Percentiles rank a stretch among this genome's conserved stretches.
These are phyloP conservation scores for Barbus barbus DNA, from an alignment of 2,113 vertebrate species.

Conservation along the genomic window DNA sequence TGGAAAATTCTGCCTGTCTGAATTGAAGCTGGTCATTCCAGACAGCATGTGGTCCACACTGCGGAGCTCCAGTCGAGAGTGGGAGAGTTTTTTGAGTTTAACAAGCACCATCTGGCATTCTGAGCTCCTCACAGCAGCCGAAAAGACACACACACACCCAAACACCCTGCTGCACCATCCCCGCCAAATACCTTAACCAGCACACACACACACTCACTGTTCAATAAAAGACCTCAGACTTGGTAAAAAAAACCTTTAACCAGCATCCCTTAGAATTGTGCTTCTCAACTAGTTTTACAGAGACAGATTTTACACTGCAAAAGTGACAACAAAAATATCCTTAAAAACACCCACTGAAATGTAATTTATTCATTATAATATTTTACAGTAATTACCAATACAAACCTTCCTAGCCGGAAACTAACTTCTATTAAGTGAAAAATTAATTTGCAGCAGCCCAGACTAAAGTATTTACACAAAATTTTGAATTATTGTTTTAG, in stretches of 20 bases:
- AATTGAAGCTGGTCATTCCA: conserved; percentile 39
- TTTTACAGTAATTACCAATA: not conserved
- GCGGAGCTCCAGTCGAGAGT: conserved; percentile 34
- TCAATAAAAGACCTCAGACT: conserved; percentile 21
- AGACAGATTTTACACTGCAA: not conserved
- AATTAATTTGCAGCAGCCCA: too few species aligned
- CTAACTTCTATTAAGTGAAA: not conserved
- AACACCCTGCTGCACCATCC: conserved; percentile 12
- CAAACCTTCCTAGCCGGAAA: not conserved
- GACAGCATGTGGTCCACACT: conserved; percentile 37
- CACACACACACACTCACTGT: not conserved
- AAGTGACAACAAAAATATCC: not conserved
- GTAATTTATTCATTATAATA: not conserved
- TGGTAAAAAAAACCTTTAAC: conserved; percentile 13
- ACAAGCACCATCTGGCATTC: conserved; percentile 43
- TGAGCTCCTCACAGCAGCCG: conserved; percentile 35
- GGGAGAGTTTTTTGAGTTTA: conserved; percentile 33
- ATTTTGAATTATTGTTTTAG: too few species aligned
- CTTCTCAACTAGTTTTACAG: not conserved
- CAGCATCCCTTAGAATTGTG: not conserved
- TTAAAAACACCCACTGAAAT: not conserved
- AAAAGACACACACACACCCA: conserved; percentile 33
- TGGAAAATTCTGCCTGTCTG: conserved; percentile 29
- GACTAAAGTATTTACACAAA: too few species aligned
- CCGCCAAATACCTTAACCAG: conserved; percentile 6